phyloP scores from a whole-genome alignment of 2,797 vertebrate species.

The Sparidentex hasta region DNA sequence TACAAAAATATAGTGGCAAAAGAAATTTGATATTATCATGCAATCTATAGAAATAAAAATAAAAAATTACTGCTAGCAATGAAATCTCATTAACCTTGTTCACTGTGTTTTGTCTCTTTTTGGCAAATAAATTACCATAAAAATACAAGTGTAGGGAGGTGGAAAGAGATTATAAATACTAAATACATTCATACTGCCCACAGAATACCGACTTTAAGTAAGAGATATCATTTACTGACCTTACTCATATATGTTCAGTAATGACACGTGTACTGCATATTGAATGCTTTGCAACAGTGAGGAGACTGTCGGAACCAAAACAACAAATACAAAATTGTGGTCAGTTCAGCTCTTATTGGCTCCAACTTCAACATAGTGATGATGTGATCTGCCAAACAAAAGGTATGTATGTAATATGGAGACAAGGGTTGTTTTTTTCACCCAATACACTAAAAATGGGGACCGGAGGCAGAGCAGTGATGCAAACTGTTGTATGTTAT shows the following conservation, averaged over 20 bases:
- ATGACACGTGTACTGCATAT: conserved; percentile 28
- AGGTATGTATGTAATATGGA: neutral
- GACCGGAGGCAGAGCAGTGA: conserved; percentile 1
- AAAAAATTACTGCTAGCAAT: no score
- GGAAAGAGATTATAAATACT: no score
- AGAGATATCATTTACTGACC: neutral
- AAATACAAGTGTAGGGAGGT: no score
- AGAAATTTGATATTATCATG: no score
- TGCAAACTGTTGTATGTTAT: conserved; percentile 24
- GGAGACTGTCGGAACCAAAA: neutral
- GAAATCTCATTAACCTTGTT: no score
- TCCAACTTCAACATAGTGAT: neutral
- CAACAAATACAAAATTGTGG: neutral
- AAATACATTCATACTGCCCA: neutral
- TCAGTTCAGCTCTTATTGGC: neutral
- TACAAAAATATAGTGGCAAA: no score
- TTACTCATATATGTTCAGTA: conserved; percentile 8
- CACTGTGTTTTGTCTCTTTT: no score
- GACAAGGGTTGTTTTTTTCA: neutral
- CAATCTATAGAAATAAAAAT: no score
- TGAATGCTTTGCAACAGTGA: neutral
- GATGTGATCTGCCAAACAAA: neutral
- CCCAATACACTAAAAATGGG: neutral
- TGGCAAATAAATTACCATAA: no score
- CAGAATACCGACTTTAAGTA: neutral